Evolutionary conservation across 2,888 invertebrate genomes (phyloP).

Genomic region (Operophtera brumata): DNA sequence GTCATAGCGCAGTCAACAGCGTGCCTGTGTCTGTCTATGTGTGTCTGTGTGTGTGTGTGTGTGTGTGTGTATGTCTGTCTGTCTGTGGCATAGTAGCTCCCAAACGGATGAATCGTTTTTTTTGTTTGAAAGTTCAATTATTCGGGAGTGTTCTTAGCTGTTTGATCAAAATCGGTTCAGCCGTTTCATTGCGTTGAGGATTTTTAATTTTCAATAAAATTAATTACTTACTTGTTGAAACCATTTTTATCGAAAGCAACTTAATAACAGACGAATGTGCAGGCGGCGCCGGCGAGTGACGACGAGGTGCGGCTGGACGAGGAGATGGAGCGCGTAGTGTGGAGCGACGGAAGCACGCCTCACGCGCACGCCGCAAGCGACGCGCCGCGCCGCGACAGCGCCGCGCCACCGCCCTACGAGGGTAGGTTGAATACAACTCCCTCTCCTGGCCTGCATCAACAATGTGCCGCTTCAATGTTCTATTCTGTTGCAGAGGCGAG

Average conservation of each 20-base stretch:
- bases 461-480: neutral
- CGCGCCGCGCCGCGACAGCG: slow-evolving; percentile 40
- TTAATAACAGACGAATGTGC: slow-evolving; percentile 1
- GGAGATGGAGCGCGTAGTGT: slow-evolving; percentile 94
- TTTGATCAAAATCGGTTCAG: too few species aligned
- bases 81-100: too few species aligned
- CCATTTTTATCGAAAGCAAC: neutral
- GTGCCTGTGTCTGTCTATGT: too few species aligned
- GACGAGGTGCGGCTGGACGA: slow-evolving; percentile 89
- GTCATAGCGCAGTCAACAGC: too few species aligned
- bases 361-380: slow-evolving; percentile 75
- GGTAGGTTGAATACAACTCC: neutral
- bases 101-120: too few species aligned
- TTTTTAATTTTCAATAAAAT: too few species aligned
- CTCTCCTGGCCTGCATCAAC: neutral
- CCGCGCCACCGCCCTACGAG: slow-evolving; percentile 25
- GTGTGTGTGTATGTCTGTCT: too few species aligned
- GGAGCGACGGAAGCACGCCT: slow-evolving; percentile 76
- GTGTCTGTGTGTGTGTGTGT: too few species aligned
- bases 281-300: slow-evolving; percentile 51
- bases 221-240: too few species aligned
- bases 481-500: neutral
- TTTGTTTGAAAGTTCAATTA: too few species aligned
- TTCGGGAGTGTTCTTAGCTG: too few species aligned
- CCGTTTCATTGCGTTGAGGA: too few species aligned